Conservation (phyloP, 2,797 vertebrate genomes). For the Gastrophryne carolinensis region DNA sequence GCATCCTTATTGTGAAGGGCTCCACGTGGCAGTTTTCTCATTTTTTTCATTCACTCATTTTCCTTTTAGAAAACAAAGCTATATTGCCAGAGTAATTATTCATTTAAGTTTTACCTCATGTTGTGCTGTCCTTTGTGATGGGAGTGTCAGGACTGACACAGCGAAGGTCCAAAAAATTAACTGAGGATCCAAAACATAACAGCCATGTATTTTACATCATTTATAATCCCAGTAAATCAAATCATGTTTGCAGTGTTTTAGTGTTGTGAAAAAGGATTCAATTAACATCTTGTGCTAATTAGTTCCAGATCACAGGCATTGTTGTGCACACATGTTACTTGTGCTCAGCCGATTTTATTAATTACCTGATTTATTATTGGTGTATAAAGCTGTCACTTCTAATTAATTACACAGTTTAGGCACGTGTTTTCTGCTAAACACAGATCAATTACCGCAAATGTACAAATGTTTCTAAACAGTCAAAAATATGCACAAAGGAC, state of each 20-base stretch:
- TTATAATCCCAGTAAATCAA: not conserved
- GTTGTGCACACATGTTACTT: not conserved
- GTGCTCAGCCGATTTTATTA: not conserved
- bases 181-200: too few species aligned
- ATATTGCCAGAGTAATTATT: too few species aligned
- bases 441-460: not conserved
- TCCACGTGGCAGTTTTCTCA: too few species aligned
- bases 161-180: too few species aligned
- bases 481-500: not conserved
- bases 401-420: not conserved
- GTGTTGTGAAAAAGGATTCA: not conserved
- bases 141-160: too few species aligned
- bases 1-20: too few species aligned
- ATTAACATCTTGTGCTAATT: not conserved
- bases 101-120: too few species aligned
- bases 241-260: not conserved
- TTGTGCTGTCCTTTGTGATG: too few species aligned
- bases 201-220: too few species aligned
- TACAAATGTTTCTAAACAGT: not conserved
- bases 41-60: too few species aligned
- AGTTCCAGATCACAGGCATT: not conserved
- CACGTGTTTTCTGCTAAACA: not conserved
- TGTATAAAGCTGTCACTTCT: not conserved
- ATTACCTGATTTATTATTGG: not conserved
- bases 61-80: too few species aligned